phyloP scores from a whole-genome alignment of 2,797 vertebrate species.

The Odontamblyopus rebecca region DNA sequence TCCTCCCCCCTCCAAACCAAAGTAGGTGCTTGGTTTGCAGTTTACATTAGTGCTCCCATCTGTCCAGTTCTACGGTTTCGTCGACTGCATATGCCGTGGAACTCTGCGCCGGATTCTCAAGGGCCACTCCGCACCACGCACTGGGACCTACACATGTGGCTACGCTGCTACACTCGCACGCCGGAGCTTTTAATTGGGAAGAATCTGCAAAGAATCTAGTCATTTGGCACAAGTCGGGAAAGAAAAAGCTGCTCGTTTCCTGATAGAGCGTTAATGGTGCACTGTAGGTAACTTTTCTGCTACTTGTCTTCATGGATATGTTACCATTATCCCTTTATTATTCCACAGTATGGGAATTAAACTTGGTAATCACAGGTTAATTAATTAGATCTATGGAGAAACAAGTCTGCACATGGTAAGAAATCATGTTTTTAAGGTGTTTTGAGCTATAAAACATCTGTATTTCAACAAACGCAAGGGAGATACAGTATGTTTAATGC shows the following conservation, averaged over 20 bases:
- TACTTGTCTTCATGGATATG: no score
- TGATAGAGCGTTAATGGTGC: background rate
- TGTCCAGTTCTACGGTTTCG: slow-evolving; percentile 53
- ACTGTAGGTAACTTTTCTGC: background rate
- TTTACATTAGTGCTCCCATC: slow-evolving; percentile 48
- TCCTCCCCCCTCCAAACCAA: slow-evolving; percentile 24
- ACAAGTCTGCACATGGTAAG: no score
- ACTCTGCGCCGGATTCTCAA: slow-evolving; percentile 57
- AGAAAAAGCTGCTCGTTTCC: background rate
- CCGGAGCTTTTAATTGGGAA: slow-evolving; percentile 7
- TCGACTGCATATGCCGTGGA: slow-evolving; percentile 56
- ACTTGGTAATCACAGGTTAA: no score
- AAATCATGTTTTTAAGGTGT: no score
- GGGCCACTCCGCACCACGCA: slow-evolving; percentile 51
- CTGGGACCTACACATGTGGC: slow-evolving; percentile 5
- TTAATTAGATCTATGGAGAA: no score
- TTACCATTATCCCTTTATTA: no score
- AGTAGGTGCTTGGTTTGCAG: slow-evolving; percentile 43
- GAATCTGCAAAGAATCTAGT: background rate
- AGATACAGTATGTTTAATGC: no score
- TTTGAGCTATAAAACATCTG: no score
- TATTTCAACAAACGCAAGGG: no score
- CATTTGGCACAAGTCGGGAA: background rate
- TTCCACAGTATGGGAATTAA: no score
- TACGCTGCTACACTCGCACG: slow-evolving; percentile 10